A percentile compares a stretch with the other conserved stretches of the same genome.
phyloP scores from a whole-genome alignment of 2,797 vertebrate species.

The Denticeps clupeoides region DNA sequence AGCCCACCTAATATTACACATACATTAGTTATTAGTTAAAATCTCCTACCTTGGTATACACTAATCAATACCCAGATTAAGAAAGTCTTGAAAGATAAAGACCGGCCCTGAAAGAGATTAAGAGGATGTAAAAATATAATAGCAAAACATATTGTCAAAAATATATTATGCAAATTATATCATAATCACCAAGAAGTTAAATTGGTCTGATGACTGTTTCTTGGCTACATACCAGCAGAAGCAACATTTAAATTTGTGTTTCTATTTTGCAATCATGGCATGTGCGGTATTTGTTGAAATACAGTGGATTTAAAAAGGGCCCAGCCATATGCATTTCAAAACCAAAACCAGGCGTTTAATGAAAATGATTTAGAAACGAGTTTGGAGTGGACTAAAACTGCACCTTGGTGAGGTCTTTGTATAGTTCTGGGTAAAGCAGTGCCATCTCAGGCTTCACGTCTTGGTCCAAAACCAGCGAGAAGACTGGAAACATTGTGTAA shows the following conservation, averaged over 20 bases:
- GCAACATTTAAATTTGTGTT: too few species aligned
- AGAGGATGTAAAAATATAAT: conserved; percentile 19
- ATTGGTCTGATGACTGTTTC: too few species aligned
- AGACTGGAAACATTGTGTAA: conserved; percentile 98
- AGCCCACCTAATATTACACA: background rate
- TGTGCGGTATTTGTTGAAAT: too few species aligned
- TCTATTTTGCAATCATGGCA: too few species aligned
- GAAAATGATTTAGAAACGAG: background rate
- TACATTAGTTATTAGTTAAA: background rate
- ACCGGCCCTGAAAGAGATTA: conserved; percentile 72
- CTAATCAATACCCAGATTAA: conserved; percentile 95
- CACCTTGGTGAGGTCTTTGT: conserved; percentile 98
- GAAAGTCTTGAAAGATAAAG: conserved; percentile 95
- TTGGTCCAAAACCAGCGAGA: conserved; percentile 93
- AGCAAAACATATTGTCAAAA: background rate
- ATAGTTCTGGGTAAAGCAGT: conserved; percentile 91
- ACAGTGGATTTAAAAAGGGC: too few species aligned
- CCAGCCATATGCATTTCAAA: too few species aligned
- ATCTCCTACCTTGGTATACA: conserved; percentile 98
- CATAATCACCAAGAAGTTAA: too few species aligned
- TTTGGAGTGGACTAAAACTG: background rate
- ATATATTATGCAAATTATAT: too few species aligned
- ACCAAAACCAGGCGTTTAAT: background rate
- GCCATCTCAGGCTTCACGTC: conserved; percentile 96
- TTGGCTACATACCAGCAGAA: too few species aligned